Evolutionary conservation across 92 coral and sea anemone genomes (phyloP), one percentile per base, ranked within the genome.

Genomic region (Epizoanthus scotinus): DNA sequence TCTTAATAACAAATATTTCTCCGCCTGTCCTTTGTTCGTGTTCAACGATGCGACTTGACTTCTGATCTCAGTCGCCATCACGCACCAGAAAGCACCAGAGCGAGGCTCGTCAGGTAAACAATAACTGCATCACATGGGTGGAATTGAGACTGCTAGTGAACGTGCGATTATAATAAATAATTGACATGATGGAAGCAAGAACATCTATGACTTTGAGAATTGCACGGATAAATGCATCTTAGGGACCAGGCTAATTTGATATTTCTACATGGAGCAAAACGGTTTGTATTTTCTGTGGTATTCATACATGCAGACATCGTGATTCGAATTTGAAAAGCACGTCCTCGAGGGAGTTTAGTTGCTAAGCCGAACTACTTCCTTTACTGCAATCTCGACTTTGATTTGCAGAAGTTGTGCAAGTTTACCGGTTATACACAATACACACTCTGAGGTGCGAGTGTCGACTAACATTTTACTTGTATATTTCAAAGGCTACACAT

Each of bases 221-320:
- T 64, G 69, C 68, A 54, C 59, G 68, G 40, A 59, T 86, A 90
- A 90, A 87, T 92, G 94, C 88, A 81, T 87, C 54, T 79, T 87
- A 81, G 89, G 81, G 55, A 82, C 65, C 84, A 70, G 83, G 86
- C 91, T 86, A 87, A 87, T 85, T 87, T 85, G 44, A 71, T 40
- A 65, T 77, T 26, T 73, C 86, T 82, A 60, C 77, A 92, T 92
- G 97, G 97, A 87, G 63, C 93, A 87, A 85, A 92, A 92, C 92
- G 97, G 97, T 92, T 79, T 65, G 94, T 88, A n/a, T 19, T 70
- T 26, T 38, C 44, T 1, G 62, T 53, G 17, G 20, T 66, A 53
- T 82, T 59, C 57, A 57, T 50, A 12, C 25, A 68, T 78, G 29
- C 50, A 47, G 70, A 79, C 67, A 27, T 63, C 26, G 81, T 65